Evolutionary conservation across 2,888 invertebrate species (phyloP), one percentile per base, ranked within the genome.

Genomic region (Hyles lineata): DNA sequence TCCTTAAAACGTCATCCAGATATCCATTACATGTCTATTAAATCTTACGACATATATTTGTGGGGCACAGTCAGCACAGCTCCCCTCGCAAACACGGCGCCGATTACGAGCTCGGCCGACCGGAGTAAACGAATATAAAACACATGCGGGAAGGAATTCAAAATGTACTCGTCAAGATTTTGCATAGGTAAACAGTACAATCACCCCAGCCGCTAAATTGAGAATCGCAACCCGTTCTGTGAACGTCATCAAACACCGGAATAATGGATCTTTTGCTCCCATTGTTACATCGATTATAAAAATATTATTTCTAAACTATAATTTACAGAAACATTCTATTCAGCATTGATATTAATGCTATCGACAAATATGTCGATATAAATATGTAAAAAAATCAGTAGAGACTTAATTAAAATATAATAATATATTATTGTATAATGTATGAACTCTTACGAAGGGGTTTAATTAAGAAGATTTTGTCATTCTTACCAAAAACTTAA

Each of bases 11-110:
- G 94, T 94, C 94, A 94, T 94, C 93, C 93, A 93, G 94, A 94
- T 94, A 94, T 94, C 94, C 93, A 94, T 94, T 94, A 94, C 94
- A 94, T 94, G 93, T 94, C 93, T 94, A 94, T 94, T 94, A 94
- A 94, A 94, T 94, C 94, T 94, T 92, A 94, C 93, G 94, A 94
- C 94, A 94, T 93, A 94, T 94, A 94, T 93, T 93, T 91, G 94
- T 90, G 91, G 92, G 93, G 92, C 90, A 86, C 89, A 85, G 92
- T 93, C 93, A 93, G 92, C 93, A 92, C 87, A 85, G 89, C 85
- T 91, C 92, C 94, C 93, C 94, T 93, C 89, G 94, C 93, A 94
- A 94, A 93, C 93, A 94, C 86, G 87, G 91, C 92, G 92, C 87
- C 93, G 93, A 94, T 94, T 93, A 93, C 91, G 86, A 85, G 90